Base-by-base conservation (phyloP, 2,797 vertebrate genomes). In the Morelia viridis region DNA sequence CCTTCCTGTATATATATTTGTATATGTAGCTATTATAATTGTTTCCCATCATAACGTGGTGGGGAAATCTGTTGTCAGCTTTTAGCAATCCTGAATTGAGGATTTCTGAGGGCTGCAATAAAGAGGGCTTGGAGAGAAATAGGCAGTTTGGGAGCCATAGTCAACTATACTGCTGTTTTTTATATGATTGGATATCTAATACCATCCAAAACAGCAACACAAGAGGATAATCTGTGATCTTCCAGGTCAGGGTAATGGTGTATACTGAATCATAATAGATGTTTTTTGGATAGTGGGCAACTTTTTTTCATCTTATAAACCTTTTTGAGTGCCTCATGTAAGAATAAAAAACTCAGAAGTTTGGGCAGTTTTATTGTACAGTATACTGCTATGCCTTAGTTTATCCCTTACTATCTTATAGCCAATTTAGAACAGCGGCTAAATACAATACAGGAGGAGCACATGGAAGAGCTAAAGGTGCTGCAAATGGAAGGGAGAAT, bases 381-480 rank as follows among this genome's bases (percentile, higher is more conserved):
- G n/a, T 5, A 1, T 58, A 56, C 1, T 13, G 6, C 50, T 41
- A 11, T 41, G 22, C 10, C 19, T 62, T 84, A n/a, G 2, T 61
- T 71, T 13, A 61, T 12, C 50, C n/a, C 88, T 50, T 96, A 57
- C 56, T 84, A 0, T 85, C 15, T 84, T 57, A 0, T 93, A 98
- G 98, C 93, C 31, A 94, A 94, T 91, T 92, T 98, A 65, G 96
- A 97, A 92, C 97, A 97, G 90, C 94, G 94, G 84, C 93, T 98
- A 41, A 94, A 86, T 19, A 68, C 90, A 3, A 89, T 98, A 85
- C 97, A 97, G 84, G 94, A 96, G 90, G 97, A 98, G 26, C 96
- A 97, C n/a, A 92, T 97, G 46, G 96, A 96, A 91, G 98, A 98
- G 92, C 94, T 97, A 90, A 96, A 94, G 90, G 94, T 95, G 31